Evolutionary conservation across 2,113 vertebrate genomes (phyloP).

Genomic region (Lepidothrix coronata): DNA sequence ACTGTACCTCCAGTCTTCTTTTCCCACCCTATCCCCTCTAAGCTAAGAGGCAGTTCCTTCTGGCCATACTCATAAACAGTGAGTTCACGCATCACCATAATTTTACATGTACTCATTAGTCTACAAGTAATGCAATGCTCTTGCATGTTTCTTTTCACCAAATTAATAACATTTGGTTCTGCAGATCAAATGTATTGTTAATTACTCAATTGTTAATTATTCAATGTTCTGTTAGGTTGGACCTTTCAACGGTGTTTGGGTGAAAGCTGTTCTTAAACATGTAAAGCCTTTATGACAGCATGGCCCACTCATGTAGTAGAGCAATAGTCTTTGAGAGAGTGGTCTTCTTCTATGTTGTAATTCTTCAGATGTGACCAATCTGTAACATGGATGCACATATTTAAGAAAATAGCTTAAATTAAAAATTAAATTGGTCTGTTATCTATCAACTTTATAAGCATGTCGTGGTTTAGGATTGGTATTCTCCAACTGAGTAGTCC

Average conservation of each 20-base stretch:
- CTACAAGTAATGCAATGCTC: background rate
- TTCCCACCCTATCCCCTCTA: background rate
- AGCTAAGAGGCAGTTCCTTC: background rate
- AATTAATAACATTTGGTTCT: background rate
- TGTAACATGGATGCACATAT: background rate
- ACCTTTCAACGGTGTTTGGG: background rate
- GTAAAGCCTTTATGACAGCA: background rate
- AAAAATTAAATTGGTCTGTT: background rate
- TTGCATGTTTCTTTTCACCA: background rate
- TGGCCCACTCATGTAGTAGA: accelerated
- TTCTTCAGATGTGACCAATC: background rate
- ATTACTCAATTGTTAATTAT: no score
- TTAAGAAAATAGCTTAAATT: background rate
- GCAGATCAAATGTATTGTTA: background rate
- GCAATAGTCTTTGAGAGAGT: background rate
- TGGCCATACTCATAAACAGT: background rate
- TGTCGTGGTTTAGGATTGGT: background rate
- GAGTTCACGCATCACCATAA: background rate
- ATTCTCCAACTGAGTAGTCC: background rate
- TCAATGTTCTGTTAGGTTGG: background rate
- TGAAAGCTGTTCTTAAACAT: background rate
- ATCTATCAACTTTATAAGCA: background rate
- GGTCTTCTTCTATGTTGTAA: background rate
- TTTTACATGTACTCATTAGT: background rate
- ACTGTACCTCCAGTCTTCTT: background rate